phyloP scores from a whole-genome alignment of 2,113 vertebrate species.

The Indicator indicator region DNA sequence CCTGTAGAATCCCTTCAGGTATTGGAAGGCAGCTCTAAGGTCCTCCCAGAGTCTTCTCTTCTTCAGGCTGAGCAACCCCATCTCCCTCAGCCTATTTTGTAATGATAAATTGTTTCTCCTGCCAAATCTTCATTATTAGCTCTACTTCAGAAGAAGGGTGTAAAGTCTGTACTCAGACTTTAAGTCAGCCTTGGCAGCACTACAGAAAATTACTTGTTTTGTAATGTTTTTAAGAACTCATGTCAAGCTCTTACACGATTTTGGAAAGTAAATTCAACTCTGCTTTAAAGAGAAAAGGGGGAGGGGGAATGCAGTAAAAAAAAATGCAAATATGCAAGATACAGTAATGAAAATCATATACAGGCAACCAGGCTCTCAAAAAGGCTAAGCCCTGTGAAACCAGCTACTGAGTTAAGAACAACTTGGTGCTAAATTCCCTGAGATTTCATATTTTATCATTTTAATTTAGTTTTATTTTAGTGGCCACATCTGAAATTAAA shows the following conservation, averaged over 20 bases:
- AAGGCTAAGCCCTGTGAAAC: neutral
- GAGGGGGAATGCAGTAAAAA: neutral
- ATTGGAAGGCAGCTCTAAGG: no score
- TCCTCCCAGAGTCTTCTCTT: no score
- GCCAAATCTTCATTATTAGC: neutral
- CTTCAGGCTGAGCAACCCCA: no score
- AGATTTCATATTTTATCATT: neutral
- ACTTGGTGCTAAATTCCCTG: neutral
- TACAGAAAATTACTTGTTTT: neutral
- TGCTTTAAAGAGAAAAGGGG: neutral
- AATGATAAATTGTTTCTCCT: neutral
- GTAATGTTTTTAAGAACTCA: neutral
- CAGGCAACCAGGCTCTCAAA: neutral
- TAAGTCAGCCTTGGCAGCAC: neutral
- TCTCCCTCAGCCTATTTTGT: neutral
- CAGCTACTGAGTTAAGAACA: neutral
- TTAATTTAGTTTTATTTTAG: neutral
- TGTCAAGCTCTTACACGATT: neutral
- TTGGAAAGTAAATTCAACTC: neutral
- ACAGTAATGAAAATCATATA: neutral
- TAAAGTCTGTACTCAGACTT: neutral
- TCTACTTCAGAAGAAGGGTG: neutral
- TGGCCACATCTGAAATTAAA: neutral
- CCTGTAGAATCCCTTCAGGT: no score
- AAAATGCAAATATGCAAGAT: neutral